Conservation (phyloP, 2,113 vertebrate species). For the Phalacrocorax aristotelis region DNA sequence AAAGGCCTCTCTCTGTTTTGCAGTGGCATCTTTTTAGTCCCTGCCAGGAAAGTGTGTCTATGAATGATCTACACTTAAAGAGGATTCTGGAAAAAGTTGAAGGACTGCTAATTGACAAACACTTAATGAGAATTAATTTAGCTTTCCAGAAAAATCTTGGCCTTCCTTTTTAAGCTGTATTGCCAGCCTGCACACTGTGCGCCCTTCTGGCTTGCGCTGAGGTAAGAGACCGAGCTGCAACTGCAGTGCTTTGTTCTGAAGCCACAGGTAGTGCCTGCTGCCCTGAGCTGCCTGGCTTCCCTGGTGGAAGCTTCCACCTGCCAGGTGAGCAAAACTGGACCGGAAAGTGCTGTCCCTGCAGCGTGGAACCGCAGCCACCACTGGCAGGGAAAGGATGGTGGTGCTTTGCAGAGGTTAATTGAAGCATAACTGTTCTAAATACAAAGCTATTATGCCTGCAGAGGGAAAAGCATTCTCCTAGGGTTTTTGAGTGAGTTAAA, state of each 20-base stretch:
- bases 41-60: background rate
- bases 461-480: background rate
- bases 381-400: background rate
- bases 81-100: background rate
- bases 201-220: background rate
- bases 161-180: background rate
- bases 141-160: background rate
- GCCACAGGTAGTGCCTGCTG: background rate
- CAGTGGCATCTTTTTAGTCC: background rate
- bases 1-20: background rate
- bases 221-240: background rate
- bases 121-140: background rate
- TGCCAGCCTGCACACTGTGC: background rate
- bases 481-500: background rate
- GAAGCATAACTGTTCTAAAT: background rate
- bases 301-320: fast-evolving
- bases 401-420: background rate
- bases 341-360: background rate
- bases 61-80: background rate
- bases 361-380: fast-evolving
- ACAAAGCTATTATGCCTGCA: background rate
- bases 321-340: background rate
- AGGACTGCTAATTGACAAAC: background rate
- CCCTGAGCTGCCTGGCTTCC: background rate
- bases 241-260: background rate